Conservation (phyloP, 37 sponge, comb jelly and placozoan species). For the Spongilla lacustris region DNA sequence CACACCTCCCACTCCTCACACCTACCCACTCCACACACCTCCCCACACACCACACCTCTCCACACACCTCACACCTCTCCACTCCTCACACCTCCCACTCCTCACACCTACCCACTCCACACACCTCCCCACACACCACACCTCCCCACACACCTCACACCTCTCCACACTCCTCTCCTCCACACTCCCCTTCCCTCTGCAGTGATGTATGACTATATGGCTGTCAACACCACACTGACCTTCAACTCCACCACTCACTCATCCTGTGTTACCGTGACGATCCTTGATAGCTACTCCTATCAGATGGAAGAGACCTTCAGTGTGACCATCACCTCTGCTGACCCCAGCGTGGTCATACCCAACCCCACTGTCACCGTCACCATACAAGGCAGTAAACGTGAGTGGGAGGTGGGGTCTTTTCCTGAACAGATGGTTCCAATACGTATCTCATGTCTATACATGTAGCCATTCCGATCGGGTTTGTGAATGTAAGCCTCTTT, state of each 20-base stretch:
- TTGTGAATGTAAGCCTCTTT: background rate
- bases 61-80: no score
- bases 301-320: constrained; percentile 25
- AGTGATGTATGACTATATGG: background rate
- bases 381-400: background rate
- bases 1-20: no score
- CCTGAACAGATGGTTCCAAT: background rate
- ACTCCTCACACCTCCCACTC: no score
- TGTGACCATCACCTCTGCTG: constrained; percentile 2
- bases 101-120: no score
- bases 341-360: background rate
- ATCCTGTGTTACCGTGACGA: constrained; percentile 4
- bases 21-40: no score
- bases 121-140: no score
- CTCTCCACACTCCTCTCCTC: no score
- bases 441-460: background rate
- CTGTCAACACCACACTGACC: background rate
- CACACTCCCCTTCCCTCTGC: background rate
- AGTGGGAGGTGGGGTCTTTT: background rate
- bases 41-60: no score
- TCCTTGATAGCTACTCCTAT: constrained; percentile 9
- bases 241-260: background rate
- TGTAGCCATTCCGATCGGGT: background rate
- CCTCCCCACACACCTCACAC: no score
- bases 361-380: background rate